Evolutionary conservation across 64 coral and sea anemone species (phyloP).

Genomic region (Anthopleura sola): DNA sequence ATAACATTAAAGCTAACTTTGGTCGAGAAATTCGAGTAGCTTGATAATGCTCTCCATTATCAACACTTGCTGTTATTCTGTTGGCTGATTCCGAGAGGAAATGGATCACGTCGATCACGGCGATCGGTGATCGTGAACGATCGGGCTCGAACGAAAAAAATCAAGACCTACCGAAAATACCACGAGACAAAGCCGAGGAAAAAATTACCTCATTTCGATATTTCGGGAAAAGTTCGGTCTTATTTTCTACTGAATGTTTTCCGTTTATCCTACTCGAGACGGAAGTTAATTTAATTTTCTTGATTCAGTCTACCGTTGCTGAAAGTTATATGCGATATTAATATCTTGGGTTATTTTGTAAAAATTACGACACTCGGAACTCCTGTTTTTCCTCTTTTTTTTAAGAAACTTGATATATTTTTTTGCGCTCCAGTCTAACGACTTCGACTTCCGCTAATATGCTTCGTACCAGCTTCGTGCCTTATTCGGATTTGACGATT

Average conservation of each 20-base stretch:
- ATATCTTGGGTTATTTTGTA: neutral
- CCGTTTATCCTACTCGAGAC: neutral
- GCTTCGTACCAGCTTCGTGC: neutral
- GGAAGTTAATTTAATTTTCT: neutral
- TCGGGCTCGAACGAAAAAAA: neutral
- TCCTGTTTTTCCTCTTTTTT: neutral
- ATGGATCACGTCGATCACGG: neutral
- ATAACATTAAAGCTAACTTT: neutral
- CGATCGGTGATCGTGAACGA: neutral
- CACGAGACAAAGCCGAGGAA: neutral
- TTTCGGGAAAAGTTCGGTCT: neutral
- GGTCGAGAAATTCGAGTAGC: neutral
- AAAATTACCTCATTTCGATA: neutral
- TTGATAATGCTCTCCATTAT: neutral
- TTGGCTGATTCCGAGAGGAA: neutral
- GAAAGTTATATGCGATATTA: neutral
- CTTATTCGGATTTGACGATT: conserved; percentile 3
- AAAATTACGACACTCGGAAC: neutral
- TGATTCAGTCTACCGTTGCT: neutral
- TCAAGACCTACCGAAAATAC: neutral
- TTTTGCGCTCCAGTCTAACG: neutral
- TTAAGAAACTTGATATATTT: neutral
- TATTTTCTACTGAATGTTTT: neutral
- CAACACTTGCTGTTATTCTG: neutral
- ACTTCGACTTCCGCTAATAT: neutral